Evolutionary conservation across 2,797 vertebrate species (phyloP).

Genomic region (Linurgus olivaceus): DNA sequence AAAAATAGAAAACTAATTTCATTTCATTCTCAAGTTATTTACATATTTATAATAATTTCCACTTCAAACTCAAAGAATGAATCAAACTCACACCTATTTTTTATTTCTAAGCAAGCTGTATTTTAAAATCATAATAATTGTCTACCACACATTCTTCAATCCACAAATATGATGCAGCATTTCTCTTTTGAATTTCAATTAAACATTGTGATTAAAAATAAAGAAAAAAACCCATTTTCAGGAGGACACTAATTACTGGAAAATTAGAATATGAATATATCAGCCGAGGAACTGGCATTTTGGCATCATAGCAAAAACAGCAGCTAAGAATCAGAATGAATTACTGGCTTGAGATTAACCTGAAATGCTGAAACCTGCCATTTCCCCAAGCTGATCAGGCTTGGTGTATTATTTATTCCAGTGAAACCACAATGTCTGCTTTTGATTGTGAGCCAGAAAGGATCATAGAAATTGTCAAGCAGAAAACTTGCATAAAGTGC

Average conservation of each 20-base stretch:
- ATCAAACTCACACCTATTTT: background rate
- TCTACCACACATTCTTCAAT: background rate
- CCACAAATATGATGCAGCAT: background rate
- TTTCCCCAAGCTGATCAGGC: background rate
- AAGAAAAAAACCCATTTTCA: background rate
- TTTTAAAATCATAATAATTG: background rate
- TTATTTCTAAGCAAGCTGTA: background rate
- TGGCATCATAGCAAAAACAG: background rate
- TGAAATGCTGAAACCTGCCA: background rate
- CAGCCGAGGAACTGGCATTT: background rate
- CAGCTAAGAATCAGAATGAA: background rate
- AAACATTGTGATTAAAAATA: background rate
- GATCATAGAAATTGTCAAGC: background rate
- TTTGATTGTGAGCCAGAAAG: background rate
- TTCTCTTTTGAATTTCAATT: background rate
- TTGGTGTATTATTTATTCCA: background rate
- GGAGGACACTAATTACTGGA: background rate
- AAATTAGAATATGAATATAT: background rate
- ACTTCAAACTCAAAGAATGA: background rate
- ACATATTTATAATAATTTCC: background rate
- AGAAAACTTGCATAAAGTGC: background rate
- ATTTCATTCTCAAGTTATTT: background rate
- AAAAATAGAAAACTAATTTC: background rate
- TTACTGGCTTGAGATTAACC: background rate
- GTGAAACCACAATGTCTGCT: background rate